Percentiles rank a stretch among this genome's conserved stretches.
Conservation (phyloP, 2,797 vertebrate genomes). For the Phataginus tetradactyla region DNA sequence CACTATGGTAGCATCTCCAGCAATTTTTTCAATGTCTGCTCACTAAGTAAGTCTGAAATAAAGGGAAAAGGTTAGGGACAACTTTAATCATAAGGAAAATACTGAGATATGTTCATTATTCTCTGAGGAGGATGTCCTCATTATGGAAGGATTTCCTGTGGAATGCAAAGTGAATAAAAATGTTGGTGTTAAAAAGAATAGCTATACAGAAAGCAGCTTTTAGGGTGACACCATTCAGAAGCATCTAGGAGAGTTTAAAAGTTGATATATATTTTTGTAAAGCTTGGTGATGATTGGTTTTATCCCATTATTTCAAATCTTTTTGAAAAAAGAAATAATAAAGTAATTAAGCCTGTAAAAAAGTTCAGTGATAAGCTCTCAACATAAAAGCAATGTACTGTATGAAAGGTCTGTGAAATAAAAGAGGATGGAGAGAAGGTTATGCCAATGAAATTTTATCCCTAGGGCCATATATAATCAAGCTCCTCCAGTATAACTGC, state of each 20-base stretch:
- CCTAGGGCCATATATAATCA: not conserved
- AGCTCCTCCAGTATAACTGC: not conserved
- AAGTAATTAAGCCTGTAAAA: conserved; percentile 25
- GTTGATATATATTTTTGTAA: not conserved
- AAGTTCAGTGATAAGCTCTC: conserved; percentile 34
- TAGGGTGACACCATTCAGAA: not conserved
- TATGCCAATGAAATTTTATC: conserved; percentile 50
- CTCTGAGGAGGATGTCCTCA: not conserved
- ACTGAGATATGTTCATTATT: not conserved
- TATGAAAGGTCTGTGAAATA: conserved; percentile 30
- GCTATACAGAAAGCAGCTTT: not conserved
- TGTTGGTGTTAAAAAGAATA: not conserved
- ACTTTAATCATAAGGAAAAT: not conserved
- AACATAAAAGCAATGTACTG: not conserved
- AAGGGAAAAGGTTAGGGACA: not conserved
- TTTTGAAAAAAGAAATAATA: not conserved
- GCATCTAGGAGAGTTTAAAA: not conserved
- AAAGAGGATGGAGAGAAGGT: not conserved
- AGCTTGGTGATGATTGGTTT: not conserved
- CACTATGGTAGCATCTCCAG: no score
- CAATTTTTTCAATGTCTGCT: not conserved
- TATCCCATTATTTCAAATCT: not conserved
- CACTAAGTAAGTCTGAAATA: not conserved
- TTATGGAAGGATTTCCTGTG: not conserved
- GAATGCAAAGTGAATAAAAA: conserved; percentile 15